Evolutionary conservation across 2,113 vertebrate genomes (phyloP).

Genomic region (Pelusios castaneus): DNA sequence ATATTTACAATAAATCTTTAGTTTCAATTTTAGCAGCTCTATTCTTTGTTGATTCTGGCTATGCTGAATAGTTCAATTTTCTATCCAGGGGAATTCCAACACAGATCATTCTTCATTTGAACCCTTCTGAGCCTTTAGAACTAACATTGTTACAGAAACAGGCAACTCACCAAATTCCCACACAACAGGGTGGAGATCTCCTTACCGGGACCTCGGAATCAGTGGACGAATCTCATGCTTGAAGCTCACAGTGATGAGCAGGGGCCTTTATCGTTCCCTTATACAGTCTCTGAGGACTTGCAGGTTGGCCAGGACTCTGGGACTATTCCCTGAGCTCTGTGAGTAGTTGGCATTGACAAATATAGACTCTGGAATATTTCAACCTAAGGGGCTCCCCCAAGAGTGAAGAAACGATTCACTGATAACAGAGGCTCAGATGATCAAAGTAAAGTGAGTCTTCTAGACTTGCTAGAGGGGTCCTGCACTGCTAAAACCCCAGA

Average conservation of each 20-base stretch:
- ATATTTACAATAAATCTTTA: no score
- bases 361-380: not conserved
- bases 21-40: no score
- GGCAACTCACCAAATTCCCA: not conserved
- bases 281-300: not conserved
- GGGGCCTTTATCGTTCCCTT: not conserved
- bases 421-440: not conserved
- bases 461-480: no score
- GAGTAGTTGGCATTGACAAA: not conserved
- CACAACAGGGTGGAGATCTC: not conserved
- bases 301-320: no score
- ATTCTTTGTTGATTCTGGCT: no score
- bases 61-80: no score
- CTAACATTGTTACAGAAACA: not conserved
- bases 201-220: not conserved
- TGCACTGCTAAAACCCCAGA: no score
- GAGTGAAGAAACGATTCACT: not conserved
- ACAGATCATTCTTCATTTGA: no score
- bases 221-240: not conserved
- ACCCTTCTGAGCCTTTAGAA: not conserved
- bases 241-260: not conserved
- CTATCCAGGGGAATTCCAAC: no score
- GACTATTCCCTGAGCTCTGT: not conserved
- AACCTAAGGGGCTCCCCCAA: not conserved
- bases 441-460: not conserved